These are phyloP conservation scores for Aphidius ervi DNA, from an alignment of 1,140 invertebrate genomes.

Conservation along the genomic window DNA sequence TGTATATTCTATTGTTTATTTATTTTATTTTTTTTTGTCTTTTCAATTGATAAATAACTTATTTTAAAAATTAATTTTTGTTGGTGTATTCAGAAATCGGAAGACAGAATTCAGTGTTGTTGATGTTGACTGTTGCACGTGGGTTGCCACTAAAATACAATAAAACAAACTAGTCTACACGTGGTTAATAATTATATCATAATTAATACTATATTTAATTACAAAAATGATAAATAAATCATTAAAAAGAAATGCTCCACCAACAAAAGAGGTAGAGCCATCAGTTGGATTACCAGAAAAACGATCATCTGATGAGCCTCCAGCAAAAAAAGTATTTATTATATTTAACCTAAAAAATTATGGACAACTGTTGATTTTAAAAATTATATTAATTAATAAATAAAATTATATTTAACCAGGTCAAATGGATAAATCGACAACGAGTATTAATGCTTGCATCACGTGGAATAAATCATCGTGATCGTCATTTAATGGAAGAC, in stretches of 20 bases:
- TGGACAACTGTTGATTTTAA: slow-evolving; percentile 18
- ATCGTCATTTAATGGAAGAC: slow-evolving; percentile 95
- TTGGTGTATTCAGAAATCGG: no score
- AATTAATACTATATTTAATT: no score
- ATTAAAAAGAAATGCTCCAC: no score
- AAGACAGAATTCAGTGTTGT: no score
- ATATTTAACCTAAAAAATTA: background rate
- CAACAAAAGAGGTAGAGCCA: slow-evolving; percentile 17
- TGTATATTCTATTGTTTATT: no score
- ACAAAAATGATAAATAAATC: background rate
- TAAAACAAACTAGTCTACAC: no score
- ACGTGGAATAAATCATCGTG: slow-evolving; percentile 83
- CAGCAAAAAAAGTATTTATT: slow-evolving; percentile 47
- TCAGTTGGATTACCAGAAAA: slow-evolving; percentile 34
- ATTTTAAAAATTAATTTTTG: no score
- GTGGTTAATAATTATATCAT: no score
- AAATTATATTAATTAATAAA: slow-evolving; percentile 1
- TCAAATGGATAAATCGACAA: slow-evolving; percentile 91
- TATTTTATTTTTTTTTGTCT: no score
- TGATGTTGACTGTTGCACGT: no score
- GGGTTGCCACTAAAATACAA: no score
- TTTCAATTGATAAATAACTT: no score
- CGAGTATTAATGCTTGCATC: slow-evolving; percentile 88
- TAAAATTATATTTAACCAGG: slow-evolving; percentile 44
- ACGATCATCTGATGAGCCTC: slow-evolving; percentile 49